Conservation (phyloP, 2,797 vertebrate species). For the Spondyliosoma cantharus region DNA sequence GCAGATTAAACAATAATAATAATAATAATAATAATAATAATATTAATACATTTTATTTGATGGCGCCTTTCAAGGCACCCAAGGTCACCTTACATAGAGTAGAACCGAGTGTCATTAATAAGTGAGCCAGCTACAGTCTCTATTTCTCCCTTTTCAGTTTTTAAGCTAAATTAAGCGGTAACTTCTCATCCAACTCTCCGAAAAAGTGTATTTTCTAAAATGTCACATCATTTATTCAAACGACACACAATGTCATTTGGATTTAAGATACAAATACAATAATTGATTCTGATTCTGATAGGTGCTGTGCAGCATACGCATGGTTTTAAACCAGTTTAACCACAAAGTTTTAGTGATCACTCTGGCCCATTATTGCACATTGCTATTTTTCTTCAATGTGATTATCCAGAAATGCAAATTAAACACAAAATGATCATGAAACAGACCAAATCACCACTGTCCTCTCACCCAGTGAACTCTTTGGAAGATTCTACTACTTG, state of each 20-base stretch:
- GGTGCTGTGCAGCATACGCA: too few species aligned
- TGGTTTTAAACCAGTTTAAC: not conserved
- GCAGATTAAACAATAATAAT: not conserved
- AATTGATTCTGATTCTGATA: too few species aligned
- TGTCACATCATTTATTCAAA: not conserved
- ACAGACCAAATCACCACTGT: conserved; percentile 11
- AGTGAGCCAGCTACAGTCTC: not conserved
- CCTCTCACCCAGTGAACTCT: conserved; percentile 3
- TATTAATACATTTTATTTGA: too few species aligned
- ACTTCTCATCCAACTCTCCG: not conserved
- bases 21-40: too few species aligned
- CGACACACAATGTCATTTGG: not conserved
- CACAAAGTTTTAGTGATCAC: not conserved
- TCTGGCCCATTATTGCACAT: not conserved
- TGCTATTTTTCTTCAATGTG: not conserved
- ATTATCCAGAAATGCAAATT: not conserved
- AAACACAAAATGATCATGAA: conserved; percentile 1
- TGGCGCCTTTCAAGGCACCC: too few species aligned
- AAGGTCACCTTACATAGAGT: too few species aligned
- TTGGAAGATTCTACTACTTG: conserved; percentile 38
- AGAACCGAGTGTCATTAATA: not conserved
- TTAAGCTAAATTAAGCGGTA: not conserved
- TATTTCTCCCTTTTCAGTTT: not conserved
- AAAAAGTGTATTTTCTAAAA: not conserved
- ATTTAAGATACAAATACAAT: not conserved